phyloP scores from a whole-genome alignment of 2,888 invertebrate genomes.

The Rhyacophila evoluta region DNA sequence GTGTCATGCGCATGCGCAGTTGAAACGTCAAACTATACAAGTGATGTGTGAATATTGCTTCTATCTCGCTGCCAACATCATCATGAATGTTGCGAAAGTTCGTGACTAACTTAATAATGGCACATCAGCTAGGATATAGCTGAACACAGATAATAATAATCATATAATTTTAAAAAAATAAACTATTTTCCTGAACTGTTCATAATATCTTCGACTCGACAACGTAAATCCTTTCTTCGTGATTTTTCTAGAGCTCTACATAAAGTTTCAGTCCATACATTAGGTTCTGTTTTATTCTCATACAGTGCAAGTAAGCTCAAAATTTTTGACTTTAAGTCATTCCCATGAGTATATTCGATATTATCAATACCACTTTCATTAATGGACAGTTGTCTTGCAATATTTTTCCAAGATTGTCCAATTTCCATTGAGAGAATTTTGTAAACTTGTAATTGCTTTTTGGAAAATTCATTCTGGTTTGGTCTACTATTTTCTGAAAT shows the following conservation, averaged over 20 bases:
- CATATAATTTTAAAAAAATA: too few relatives aligned
- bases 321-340: slow-evolving; percentile 37
- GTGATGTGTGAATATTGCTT: too few relatives aligned
- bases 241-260: slow-evolving; percentile 41
- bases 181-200: not conserved
- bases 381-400: slow-evolving; percentile 42
- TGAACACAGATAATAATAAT: too few relatives aligned
- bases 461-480: not conserved
- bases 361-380: slow-evolving; percentile 42
- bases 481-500: too few relatives aligned
- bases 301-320: slow-evolving; percentile 26
- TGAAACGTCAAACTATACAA: too few relatives aligned
- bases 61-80: too few relatives aligned
- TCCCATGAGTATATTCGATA: slow-evolving; percentile 16
- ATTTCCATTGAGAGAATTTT: slow-evolving; percentile 37
- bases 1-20: too few relatives aligned
- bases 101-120: too few relatives aligned
- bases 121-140: too few relatives aligned
- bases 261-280: slow-evolving; percentile 35
- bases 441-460: slow-evolving; percentile 25
- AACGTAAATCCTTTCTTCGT: slow-evolving; percentile 37
- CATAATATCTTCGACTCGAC: slow-evolving; percentile 36
- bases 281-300: slow-evolving; percentile 30
- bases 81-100: too few relatives aligned
- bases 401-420: slow-evolving; percentile 39